A percentile compares a stretch with the other conserved stretches of the same genome.
Conservation (phyloP, 64 coral and sea anemone species). For the Montipora efflorescens region DNA sequence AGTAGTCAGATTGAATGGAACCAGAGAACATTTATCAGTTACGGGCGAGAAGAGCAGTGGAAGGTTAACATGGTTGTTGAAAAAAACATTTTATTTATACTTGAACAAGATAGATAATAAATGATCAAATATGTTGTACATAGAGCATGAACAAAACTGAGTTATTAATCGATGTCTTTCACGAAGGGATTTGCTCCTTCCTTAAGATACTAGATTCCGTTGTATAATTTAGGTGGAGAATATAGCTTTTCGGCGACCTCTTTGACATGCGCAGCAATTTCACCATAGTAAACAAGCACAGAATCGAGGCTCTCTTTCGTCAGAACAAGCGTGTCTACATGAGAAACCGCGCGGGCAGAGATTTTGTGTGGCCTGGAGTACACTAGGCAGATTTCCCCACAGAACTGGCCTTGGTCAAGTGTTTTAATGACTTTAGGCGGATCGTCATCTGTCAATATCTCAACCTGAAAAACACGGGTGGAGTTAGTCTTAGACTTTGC, state of each 20-base stretch:
- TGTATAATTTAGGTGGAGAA: background rate
- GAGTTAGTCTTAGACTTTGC: too few relatives aligned
- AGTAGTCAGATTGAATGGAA: too few relatives aligned
- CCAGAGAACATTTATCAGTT: too few relatives aligned
- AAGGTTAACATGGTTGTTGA: too few relatives aligned
- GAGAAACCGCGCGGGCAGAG: constrained; percentile 86
- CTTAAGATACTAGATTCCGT: background rate
- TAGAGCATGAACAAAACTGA: too few relatives aligned
- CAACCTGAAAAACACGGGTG: constrained; percentile 45
- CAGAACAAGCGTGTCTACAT: constrained; percentile 75
- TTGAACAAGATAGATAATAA: too few relatives aligned
- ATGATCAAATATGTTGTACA: too few relatives aligned
- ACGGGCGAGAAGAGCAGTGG: too few relatives aligned
- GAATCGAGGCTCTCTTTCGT: constrained; percentile 77
- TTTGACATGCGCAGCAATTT: constrained; percentile 54
- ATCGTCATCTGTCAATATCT: constrained; percentile 81
- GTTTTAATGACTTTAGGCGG: constrained; percentile 84
- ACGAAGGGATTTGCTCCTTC: too few relatives aligned
- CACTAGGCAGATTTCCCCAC: constrained; percentile 74
- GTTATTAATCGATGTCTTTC: too few relatives aligned
- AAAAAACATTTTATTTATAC: too few relatives aligned
- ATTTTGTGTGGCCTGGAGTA: constrained; percentile 68
- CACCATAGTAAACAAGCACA: constrained; percentile 52
- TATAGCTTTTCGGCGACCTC: constrained; percentile 75
- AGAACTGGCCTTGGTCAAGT: constrained; percentile 64